Evolutionary conservation across 2,113 vertebrate genomes (phyloP).

Genomic region (Hippocampus mohnikei): DNA sequence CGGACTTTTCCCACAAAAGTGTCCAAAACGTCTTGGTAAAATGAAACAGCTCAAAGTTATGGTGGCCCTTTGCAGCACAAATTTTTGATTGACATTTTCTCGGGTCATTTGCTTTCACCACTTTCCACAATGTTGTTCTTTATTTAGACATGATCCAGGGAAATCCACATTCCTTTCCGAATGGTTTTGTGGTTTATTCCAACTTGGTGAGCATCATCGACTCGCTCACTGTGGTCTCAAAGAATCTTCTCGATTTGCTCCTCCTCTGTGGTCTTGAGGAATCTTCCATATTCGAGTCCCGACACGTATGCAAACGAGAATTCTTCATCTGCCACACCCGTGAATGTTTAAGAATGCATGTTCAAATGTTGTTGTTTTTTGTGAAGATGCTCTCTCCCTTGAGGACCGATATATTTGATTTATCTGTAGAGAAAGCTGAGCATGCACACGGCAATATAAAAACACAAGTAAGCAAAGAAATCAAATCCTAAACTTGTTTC

Average conservation of each 20-base stretch:
- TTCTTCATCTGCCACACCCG: not conserved
- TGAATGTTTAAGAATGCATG: not conserved
- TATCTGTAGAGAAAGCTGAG: not conserved
- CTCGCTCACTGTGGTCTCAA: constrained; percentile 1
- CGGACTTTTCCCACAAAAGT: not conserved
- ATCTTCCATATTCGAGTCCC: not conserved
- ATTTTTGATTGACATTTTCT: not conserved
- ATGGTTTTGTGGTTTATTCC: not conserved
- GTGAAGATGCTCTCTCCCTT: not conserved
- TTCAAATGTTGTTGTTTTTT: not conserved
- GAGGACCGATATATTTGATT: not conserved
- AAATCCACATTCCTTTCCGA: not conserved
- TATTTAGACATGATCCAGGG: not conserved
- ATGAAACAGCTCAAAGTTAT: not conserved
- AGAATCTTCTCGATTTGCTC: not conserved
- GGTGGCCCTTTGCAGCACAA: not conserved
- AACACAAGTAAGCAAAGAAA: constrained; percentile 8
- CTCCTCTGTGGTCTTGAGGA: constrained; percentile 7
- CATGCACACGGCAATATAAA: not conserved
- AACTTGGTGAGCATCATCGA: not conserved
- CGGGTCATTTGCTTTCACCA: not conserved
- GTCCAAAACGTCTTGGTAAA: not conserved
- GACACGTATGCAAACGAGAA: not conserved
- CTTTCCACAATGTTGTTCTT: not conserved
- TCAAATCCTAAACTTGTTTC: constrained; percentile 4